Evolutionary conservation across 2,888 invertebrate species (phyloP), one percentile per base, ranked within the genome.

Genomic region (Suillia variegata): DNA sequence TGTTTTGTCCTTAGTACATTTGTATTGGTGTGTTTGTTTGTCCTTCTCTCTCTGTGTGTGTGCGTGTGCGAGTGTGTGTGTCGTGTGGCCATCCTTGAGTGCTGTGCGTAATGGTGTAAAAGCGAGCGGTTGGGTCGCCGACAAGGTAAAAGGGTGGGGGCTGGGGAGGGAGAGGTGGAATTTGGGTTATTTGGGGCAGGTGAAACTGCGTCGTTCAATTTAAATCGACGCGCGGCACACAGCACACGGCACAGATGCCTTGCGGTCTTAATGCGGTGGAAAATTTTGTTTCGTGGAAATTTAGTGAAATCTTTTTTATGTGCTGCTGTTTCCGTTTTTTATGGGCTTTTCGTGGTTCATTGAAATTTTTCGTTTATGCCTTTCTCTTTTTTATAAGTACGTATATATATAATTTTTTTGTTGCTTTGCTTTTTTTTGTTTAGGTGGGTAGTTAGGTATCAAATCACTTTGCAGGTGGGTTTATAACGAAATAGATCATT

Each of bases 161-260:
- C n/a, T n/a, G n/a, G n/a, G n/a, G 54, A n/a, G n/a, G n/a, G n/a
- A n/a, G n/a, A n/a, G n/a, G n/a, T n/a, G n/a, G n/a, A n/a, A n/a
- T n/a, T n/a, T n/a, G n/a, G n/a, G n/a, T n/a, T n/a, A n/a, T n/a
- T n/a, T n/a, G 34, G 15, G 22, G 3, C 33, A 20, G 22, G 49
- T 49, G 49, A 45, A 54, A 58, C 2, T 58, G 58, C 54, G 38
- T 45, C 54, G 45, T 42, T 50, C 45, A 55, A 59, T 31, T 59
- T 55, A 56, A 59, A 56, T 51, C 56, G 51, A 59, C 55, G 24
- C n/a, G n/a, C n/a, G n/a, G n/a, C n/a, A n/a, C n/a, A n/a, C n/a
- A n/a, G n/a, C n/a, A n/a, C n/a, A n/a, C n/a, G n/a, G n/a, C n/a
- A n/a, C 55, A 54, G 50, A 49, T 54, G 51, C 51, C 51, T 52